Evolutionary conservation across 2,113 vertebrate genomes (phyloP).

Genomic region (Heliornis fulica): DNA sequence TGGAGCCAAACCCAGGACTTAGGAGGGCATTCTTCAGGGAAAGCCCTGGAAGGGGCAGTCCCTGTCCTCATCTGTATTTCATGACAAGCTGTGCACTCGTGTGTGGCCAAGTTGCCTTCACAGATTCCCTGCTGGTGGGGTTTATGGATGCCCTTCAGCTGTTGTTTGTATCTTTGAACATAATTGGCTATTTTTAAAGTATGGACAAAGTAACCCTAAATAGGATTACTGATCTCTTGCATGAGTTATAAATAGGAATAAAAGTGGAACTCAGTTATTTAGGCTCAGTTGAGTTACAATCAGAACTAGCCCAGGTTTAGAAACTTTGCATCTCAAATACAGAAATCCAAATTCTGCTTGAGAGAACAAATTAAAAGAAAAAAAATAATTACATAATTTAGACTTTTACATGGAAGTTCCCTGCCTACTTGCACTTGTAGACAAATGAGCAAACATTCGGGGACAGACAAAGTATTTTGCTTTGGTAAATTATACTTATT

Average conservation of each 20-base stretch:
- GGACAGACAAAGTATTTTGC: background rate
- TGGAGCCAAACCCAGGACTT: background rate
- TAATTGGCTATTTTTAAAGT: background rate
- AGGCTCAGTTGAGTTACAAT: background rate
- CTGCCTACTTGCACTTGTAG: background rate
- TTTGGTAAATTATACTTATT: background rate
- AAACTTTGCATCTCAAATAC: background rate
- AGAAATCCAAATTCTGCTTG: background rate
- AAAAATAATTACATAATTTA: background rate
- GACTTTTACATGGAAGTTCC: background rate
- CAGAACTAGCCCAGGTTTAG: background rate
- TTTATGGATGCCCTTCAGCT: background rate
- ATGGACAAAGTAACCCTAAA: background rate
- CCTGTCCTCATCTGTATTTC: background rate
- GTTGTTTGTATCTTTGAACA: background rate
- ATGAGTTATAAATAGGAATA: background rate
- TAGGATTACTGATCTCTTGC: background rate
- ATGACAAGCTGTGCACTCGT: rapidly evolving
- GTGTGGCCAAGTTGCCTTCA: background rate
- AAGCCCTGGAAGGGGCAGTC: background rate
- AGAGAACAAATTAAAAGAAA: background rate
- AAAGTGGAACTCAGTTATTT: background rate
- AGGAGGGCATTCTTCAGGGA: background rate
- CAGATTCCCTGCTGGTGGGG: background rate
- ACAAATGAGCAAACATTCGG: background rate